phyloP scores from a whole-genome alignment of 2,797 vertebrate species.

The Onychomys torridus region DNA sequence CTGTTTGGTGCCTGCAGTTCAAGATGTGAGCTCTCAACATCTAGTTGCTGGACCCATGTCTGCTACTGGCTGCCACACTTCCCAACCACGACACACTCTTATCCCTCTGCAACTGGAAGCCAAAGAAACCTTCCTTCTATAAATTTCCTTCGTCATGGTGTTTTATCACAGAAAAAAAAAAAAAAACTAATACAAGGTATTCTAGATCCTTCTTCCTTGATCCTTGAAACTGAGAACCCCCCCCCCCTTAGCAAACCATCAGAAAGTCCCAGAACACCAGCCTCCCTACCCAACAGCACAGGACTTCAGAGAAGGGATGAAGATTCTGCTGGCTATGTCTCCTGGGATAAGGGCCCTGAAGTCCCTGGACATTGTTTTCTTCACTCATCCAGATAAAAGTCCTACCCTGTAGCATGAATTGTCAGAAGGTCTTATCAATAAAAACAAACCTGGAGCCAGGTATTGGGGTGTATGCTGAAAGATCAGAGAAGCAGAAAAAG shows the following conservation, averaged over 20 bases:
- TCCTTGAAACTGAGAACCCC: neutral
- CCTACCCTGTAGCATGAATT: neutral
- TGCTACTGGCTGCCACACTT: neutral
- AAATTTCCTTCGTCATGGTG: neutral
- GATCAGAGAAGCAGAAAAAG: too few species aligned
- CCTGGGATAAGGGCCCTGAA: neutral
- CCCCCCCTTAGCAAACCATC: neutral
- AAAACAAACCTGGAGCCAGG: too few species aligned
- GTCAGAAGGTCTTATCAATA: too few species aligned
- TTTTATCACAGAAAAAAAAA: neutral
- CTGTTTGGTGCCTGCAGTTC: neutral
- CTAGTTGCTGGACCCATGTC: neutral
- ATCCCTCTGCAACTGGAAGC: neutral
- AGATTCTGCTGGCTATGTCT: neutral
- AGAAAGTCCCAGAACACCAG: neutral
- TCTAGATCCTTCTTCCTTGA: neutral
- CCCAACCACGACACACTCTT: neutral
- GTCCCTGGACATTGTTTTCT: neutral
- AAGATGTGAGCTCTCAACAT: neutral
- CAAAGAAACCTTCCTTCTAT: neutral
- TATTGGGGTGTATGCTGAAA: too few species aligned
- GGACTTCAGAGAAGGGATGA: neutral
- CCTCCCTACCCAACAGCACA: neutral
- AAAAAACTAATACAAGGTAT: neutral
- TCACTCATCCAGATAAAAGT: neutral